Base-by-base conservation (phyloP, 2,888 invertebrate genomes). In the Eupithecia dodoneata region DNA sequence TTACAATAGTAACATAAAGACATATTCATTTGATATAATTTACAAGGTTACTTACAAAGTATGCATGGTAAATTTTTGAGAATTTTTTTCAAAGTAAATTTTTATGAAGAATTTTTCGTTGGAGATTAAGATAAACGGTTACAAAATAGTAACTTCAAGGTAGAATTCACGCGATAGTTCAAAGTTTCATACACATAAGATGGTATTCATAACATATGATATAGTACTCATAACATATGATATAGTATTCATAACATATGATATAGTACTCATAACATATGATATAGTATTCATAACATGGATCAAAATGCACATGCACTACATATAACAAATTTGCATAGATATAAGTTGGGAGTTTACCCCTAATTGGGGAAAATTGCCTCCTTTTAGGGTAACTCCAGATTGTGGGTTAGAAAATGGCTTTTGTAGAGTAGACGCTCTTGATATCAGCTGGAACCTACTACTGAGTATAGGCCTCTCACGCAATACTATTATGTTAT, bases 251-350 rank as follows among this genome's bases (percentile, higher is more conserved):
- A 18, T 59, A 10, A 18, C 18, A 65, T 41, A n/a, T n/a, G n/a
- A n/a, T n/a, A n/a, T n/a, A n/a, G 30, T 65, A 41, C 41, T 41
- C 18, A 18, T 59, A 10, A 18, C 18, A 65, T 42, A 66, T 66
- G 42, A 66, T 12, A 65, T 65, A 30, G 30, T 65, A 13, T 65
- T 13, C 18, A 18, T 59, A 10, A 18, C 18, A 65, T 41, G 63
- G 63, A 65, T 42, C 66, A 66, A 76, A 71, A 76, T 71, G 72
- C 72, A 45, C 77, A 77, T 77, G 77, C 77, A 77, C 65, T 74
- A 74, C 44, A 77, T 44, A 74, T 45, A 77, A 77, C 77, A 77
- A 63, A 69, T 72, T 72, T 77, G 74, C 74, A 74, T 75, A 75
- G 74, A 72, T 77, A 77, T 69, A 72, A 45, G 47, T 59, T n/a